Evolutionary conservation across 2,113 vertebrate genomes (phyloP), one percentile per base, ranked within the genome.

Genomic region (Carassius auratus): DNA sequence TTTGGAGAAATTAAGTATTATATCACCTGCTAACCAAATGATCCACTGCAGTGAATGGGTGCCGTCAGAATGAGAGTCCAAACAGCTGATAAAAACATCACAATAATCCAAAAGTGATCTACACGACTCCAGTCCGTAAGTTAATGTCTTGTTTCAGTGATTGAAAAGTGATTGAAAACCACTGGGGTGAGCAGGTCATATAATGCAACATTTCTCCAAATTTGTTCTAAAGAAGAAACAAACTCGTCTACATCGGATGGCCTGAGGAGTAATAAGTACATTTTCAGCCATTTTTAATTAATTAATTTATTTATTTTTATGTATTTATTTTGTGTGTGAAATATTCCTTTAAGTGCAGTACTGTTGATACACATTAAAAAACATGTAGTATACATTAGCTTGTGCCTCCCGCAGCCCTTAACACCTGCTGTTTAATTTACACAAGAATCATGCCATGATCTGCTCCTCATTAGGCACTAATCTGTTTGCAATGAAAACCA

Each of bases 401-500:
- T 69, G 45, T 81, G 62, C 36, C 14, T 80, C 21, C 38, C 8
- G 26, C 30, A 17, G 15, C 42, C 75, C 68, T 74, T 33, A 85
- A 84, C 76, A 30, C 26, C 48, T 52, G 69, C 3, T 62, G 36
- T 89, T 73, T 87, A 89, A 87, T 87, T 85, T 57, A 68, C 26
- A 86, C 77, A 85, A 89, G 86, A 26, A 82, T 38, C 4, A 59
- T 69, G 45, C 15, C 45, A 14, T 55, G 19, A 50, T 86, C 84
- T 87, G 88, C 81, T 88, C 57, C 86, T 86, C 57, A 55, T 89
- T 89, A 89, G 9, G 19, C n/a, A 8, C 81, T 62, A 86, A 75
- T 86, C 81, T 88, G 82, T 84, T 88, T 78, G 19, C 66, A 79
- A 88, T 83, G 85, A 83, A 76, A 38, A 82, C 64, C 1, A 8